Percentiles rank a stretch among this genome's conserved stretches.
Evolutionary conservation across 2,797 vertebrate genomes (phyloP).

Genomic region (Etheostoma nigrum): DNA sequence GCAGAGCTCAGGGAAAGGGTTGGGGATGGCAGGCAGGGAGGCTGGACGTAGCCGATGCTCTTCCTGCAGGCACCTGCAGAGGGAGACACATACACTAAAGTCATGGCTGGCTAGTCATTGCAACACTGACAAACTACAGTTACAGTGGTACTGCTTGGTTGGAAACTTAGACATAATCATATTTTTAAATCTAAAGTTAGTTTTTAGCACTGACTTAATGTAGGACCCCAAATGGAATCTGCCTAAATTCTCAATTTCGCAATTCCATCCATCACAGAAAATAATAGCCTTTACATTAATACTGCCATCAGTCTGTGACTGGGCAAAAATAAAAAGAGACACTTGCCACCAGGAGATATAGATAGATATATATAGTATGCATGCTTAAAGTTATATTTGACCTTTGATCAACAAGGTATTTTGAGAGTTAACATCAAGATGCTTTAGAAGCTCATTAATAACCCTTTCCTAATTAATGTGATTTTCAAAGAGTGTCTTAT

Average conservation of each 20-base stretch:
- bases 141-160: too few species aligned
- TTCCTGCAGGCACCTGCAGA: constrained; percentile 91
- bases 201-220: too few species aligned
- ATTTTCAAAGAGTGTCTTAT: background rate
- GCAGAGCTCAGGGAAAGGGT: constrained; percentile 97
- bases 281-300: too few species aligned
- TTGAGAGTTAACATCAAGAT: background rate
- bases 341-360: too few species aligned
- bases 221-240: too few species aligned
- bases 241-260: too few species aligned
- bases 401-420: background rate
- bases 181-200: too few species aligned
- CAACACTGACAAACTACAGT: background rate
- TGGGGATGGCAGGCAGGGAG: constrained; percentile 96
- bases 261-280: too few species aligned
- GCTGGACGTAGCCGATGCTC: constrained; percentile 93
- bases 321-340: too few species aligned
- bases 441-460: background rate
- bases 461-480: background rate
- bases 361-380: too few species aligned
- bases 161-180: too few species aligned
- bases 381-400: background rate
- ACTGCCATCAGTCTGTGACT: too few species aligned
- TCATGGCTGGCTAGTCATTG: background rate
- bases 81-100: constrained; percentile 67